Percentiles rank a stretch among this genome's conserved stretches.
Conservation (phyloP, 2,888 invertebrate species). For the Drosophila mimetica region DNA sequence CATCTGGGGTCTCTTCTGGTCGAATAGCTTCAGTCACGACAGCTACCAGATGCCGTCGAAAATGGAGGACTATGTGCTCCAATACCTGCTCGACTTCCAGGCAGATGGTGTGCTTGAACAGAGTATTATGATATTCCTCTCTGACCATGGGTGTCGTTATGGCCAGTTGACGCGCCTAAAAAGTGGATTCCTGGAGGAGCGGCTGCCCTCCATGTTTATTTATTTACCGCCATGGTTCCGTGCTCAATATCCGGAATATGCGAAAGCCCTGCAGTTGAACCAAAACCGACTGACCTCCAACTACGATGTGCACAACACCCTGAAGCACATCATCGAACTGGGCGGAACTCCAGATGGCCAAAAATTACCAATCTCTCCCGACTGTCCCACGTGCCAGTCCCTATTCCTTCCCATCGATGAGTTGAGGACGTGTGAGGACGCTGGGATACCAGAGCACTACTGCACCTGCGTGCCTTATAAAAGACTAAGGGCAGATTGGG, state of each 20-base stretch:
- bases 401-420: conserved; percentile 86
- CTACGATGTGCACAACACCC: conserved; percentile 89
- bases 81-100: conserved; percentile 86
- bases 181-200: conserved; percentile 91
- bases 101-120: conserved; percentile 86
- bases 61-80: conserved; percentile 87
- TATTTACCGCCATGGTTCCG: conserved; percentile 88
- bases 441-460: conserved; percentile 88
- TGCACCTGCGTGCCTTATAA: conserved; percentile 87
- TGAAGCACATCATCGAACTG: conserved; percentile 86
- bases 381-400: conserved; percentile 88
- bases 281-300: conserved; percentile 88
- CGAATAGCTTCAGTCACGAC: conserved; percentile 90
- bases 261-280: conserved; percentile 86
- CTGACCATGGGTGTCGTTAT: conserved; percentile 91
- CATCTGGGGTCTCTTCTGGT: conserved; percentile 91
- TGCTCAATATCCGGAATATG: conserved; percentile 85
- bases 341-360: conserved; percentile 53
- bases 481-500: conserved; percentile 32
- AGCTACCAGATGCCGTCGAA: conserved; percentile 87
- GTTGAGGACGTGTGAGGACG: conserved; percentile 88
- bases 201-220: conserved; percentile 89
- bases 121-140: conserved; percentile 89
- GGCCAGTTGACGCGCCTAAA: no score
- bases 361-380: conserved; percentile 80